A percentile compares a stretch with the other conserved stretches of the same genome.
phyloP scores from a whole-genome alignment of 2,888 invertebrate species.

The Gari tellinella region DNA sequence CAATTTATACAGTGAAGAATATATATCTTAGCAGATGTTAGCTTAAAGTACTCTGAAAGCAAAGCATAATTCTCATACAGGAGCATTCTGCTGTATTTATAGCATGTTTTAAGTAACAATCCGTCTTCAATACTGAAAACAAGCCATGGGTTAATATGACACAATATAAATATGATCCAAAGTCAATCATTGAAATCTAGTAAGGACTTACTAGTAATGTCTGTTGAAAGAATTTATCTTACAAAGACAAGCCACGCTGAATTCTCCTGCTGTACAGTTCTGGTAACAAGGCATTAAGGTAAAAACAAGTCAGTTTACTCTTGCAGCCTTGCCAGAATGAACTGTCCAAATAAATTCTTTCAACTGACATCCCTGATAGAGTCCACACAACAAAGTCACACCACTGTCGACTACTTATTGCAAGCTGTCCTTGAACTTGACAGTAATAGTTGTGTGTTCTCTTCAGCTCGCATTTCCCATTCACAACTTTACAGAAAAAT shows the following conservation, averaged over 20 bases:
- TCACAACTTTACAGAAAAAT: conserved; percentile 26
- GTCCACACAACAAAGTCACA: conserved; percentile 49
- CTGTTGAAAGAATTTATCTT: too few species aligned
- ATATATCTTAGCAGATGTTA: too few species aligned
- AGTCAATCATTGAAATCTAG: too few species aligned
- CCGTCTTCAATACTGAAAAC: too few species aligned
- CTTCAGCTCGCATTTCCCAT: conserved; percentile 12
- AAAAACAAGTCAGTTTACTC: conserved; percentile 26
- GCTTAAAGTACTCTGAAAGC: too few species aligned
- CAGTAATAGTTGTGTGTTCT: conserved; percentile 27
- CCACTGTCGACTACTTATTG: conserved; percentile 21
- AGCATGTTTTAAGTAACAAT: too few species aligned
- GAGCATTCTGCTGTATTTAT: too few species aligned
- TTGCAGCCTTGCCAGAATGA: conserved; percentile 18
- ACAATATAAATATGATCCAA: too few species aligned
- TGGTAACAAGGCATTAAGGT: conserved; percentile 13
- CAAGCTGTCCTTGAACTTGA: conserved; percentile 42
- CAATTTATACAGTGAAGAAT: too few species aligned
- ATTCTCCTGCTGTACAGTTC: conserved; percentile 31
- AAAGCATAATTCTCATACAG: too few species aligned
- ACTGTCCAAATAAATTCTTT: conserved; percentile 38
- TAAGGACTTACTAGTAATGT: too few species aligned
- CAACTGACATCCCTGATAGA: conserved; percentile 3
- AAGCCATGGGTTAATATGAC: too few species aligned
- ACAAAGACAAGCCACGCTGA: conserved; percentile 3